phyloP scores from a whole-genome alignment of 1,140 invertebrate species.

The Cecropterus lyciades region DNA sequence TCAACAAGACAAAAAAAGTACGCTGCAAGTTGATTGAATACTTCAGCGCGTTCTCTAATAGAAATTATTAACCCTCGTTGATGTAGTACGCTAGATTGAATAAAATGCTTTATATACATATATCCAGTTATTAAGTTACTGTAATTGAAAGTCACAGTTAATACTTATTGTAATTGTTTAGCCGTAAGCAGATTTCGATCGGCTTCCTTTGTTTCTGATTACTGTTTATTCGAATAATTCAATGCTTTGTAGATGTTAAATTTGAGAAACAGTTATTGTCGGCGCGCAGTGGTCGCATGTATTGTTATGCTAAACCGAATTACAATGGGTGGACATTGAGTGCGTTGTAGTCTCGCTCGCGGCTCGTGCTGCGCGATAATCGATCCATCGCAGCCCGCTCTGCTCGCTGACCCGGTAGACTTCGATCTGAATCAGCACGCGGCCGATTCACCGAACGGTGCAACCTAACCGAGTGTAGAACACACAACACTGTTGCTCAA shows the following conservation, averaged over 20 bases:
- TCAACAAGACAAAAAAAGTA: neutral
- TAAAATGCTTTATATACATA: neutral
- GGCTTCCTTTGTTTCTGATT: constrained; percentile 47
- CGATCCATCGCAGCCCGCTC: constrained; percentile 42
- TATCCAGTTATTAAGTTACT: constrained; percentile 54
- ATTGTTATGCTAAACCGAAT: constrained; percentile 24
- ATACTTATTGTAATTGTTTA: constrained; percentile 57
- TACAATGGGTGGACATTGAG: constrained; percentile 30
- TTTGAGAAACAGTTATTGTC: constrained; percentile 5
- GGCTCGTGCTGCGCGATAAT: constrained; percentile 53
- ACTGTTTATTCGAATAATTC: constrained; percentile 41
- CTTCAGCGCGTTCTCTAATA: neutral
- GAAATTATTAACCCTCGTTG: neutral
- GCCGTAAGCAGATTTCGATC: constrained; percentile 45
- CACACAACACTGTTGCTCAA: constrained; percentile 39
- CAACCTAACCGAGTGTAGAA: constrained; percentile 55
- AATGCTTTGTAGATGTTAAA: constrained; percentile 35
- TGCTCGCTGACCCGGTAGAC: constrained; percentile 60
- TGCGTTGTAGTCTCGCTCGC: constrained; percentile 39
- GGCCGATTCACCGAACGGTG: constrained; percentile 54
- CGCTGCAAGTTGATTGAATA: neutral
- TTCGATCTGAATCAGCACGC: constrained; percentile 72
- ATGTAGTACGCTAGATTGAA: neutral
- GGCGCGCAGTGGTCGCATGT: neutral
- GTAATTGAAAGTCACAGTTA: constrained; percentile 65